phyloP scores from a whole-genome alignment of 2,797 vertebrate species.

The Lemur catta region DNA sequence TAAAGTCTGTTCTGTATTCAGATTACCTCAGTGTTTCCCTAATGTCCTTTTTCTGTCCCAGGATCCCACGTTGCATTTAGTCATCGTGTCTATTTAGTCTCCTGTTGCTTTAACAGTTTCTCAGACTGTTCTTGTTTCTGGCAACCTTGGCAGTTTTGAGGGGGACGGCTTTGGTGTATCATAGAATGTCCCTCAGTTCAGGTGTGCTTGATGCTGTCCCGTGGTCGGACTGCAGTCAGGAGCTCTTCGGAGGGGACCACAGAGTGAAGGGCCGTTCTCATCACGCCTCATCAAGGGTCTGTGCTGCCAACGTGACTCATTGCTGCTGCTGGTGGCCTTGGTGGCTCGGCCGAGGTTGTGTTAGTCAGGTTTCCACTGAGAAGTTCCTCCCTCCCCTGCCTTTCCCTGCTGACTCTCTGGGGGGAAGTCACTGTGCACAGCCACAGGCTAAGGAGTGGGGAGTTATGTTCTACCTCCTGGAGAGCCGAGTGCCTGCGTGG shows the following conservation, averaged over 20 bases:
- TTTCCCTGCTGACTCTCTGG: rapidly evolving
- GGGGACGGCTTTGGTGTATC: too few relatives aligned
- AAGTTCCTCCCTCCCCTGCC: rapidly evolving
- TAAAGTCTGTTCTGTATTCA: background rate
- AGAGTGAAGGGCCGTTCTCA: rapidly evolving
- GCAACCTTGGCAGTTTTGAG: background rate
- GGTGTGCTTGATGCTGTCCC: background rate
- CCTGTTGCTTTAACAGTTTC: background rate
- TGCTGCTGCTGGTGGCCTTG: background rate
- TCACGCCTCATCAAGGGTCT: rapidly evolving
- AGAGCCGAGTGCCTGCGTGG: rapidly evolving
- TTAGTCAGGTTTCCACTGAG: rapidly evolving
- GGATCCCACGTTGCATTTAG: rapidly evolving
- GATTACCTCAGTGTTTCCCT: background rate
- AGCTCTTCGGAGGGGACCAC: too few relatives aligned
- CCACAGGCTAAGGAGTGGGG: rapidly evolving
- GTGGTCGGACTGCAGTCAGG: background rate
- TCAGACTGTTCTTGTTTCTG: background rate
- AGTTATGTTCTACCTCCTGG: rapidly evolving
- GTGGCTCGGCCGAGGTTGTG: background rate
- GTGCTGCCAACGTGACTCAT: rapidly evolving
- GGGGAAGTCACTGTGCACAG: background rate
- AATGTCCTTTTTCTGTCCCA: background rate
- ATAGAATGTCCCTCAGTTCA: background rate
- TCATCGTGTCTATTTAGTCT: background rate